phyloP scores from a whole-genome alignment of 1,140 invertebrate species.

The Caenorhabditis tropicalis region DNA sequence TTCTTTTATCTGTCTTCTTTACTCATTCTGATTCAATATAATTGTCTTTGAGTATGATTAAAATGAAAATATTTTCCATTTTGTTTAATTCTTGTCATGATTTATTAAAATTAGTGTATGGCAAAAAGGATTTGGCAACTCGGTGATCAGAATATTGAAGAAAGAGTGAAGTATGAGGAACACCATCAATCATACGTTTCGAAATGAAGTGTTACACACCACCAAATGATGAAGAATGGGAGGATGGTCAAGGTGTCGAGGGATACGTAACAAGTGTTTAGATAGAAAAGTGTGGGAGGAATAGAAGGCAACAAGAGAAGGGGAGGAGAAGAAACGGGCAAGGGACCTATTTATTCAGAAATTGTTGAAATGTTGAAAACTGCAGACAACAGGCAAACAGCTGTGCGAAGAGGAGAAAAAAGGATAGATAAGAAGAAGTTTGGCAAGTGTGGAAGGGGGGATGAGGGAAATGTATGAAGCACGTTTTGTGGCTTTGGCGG shows the following conservation, averaged over 20 bases:
- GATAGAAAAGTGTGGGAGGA: not conserved
- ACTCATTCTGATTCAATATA: not conserved
- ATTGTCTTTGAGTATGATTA: not conserved
- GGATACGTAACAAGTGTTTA: conserved; percentile 45
- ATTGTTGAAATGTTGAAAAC: conserved; percentile 23
- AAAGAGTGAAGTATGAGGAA: not conserved
- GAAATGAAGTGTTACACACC: conserved; percentile 27
- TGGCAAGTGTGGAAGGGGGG: not conserved
- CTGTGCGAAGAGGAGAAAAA: not conserved
- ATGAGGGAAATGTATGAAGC: conserved; percentile 6
- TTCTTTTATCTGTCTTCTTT: not conserved
- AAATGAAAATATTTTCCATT: not conserved
- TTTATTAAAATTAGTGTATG: conserved; percentile 16
- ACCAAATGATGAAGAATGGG: conserved; percentile 24
- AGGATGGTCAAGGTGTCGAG: conserved; percentile 42
- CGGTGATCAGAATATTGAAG: conserved; percentile 6
- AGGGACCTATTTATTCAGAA: not conserved
- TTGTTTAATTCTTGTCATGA: not conserved
- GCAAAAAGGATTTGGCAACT: conserved; percentile 38
- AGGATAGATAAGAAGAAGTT: not conserved
- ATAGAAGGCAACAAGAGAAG: not conserved
- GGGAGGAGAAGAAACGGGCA: not conserved
- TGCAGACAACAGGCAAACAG: not conserved
- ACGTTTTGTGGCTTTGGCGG: conserved; percentile 1
- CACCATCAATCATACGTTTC: conserved; percentile 42